phyloP scores from a whole-genome alignment of 2,888 invertebrate genomes.

The Automeris io region DNA sequence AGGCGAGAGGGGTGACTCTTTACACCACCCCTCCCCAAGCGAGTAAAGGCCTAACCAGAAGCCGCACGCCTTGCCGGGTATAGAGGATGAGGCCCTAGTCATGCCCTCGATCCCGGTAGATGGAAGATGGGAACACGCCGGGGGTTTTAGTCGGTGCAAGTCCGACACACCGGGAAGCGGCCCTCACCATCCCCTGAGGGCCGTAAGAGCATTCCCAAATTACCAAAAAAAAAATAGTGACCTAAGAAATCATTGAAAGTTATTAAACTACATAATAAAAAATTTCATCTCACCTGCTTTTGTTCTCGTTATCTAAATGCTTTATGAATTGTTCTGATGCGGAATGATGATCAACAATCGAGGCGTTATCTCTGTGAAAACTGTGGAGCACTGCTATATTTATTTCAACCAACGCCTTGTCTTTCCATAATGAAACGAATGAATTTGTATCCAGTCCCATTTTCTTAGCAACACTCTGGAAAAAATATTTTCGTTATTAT shows the following conservation, averaged over 20 bases:
- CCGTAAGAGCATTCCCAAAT: background rate
- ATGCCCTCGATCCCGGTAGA: too few relatives aligned
- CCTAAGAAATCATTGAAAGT: background rate
- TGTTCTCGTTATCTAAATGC: slow-evolving; percentile 92
- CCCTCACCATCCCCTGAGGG: too few relatives aligned
- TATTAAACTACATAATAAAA: background rate
- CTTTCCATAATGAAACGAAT: slow-evolving; percentile 93
- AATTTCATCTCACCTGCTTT: slow-evolving; percentile 74
- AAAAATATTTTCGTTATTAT: too few relatives aligned
- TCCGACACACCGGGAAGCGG: too few relatives aligned
- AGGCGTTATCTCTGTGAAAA: slow-evolving; percentile 88
- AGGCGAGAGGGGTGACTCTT: too few relatives aligned
- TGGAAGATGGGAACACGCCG: too few relatives aligned
- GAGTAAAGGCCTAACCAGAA: too few relatives aligned
- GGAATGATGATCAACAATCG: slow-evolving; percentile 96
- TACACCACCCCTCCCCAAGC: too few relatives aligned
- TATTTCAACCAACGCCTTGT: slow-evolving; percentile 92
- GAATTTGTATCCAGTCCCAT: slow-evolving; percentile 94
- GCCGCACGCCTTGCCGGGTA: too few relatives aligned
- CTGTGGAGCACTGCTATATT: slow-evolving; percentile 95
- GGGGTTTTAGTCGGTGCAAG: too few relatives aligned
- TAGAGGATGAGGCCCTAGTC: too few relatives aligned
- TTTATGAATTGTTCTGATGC: slow-evolving; percentile 97
- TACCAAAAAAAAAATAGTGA: background rate
- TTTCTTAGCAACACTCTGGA: slow-evolving; percentile 80